These are phyloP conservation scores for Leucophora obtusa DNA, from an alignment of 2,888 invertebrate genomes.

Conservation along the genomic window DNA sequence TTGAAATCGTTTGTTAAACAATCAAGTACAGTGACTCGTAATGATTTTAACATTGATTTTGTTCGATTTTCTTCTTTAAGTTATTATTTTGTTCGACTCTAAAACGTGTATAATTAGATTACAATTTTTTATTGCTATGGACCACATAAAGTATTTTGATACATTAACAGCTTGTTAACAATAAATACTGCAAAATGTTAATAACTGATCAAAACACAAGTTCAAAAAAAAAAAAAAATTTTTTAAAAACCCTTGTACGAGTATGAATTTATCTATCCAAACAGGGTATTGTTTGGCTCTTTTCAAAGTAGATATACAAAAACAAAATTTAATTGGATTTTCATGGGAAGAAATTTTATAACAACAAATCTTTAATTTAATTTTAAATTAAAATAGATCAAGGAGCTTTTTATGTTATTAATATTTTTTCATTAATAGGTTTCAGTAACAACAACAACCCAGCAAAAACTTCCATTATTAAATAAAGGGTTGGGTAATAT, in stretches of 20 bases:
- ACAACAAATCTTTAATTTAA: background rate
- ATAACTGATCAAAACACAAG: background rate
- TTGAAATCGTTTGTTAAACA: slow-evolving; percentile 28
- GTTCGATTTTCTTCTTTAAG: background rate
- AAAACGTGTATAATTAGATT: slow-evolving; percentile 29
- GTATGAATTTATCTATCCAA: background rate
- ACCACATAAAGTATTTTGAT: background rate
- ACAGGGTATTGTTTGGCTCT: background rate
- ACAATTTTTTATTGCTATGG: slow-evolving; percentile 4
- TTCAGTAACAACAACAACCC: background rate
- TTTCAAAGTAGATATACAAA: slow-evolving; percentile 29
- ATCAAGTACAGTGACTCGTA: no score
- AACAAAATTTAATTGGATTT: background rate
- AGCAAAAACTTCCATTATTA: no score
- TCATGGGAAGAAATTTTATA: slow-evolving; percentile 8
- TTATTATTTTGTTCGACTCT: slow-evolving; percentile 4
- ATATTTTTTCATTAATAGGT: background rate
- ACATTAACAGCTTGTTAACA: slow-evolving; percentile 16
- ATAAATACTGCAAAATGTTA: slow-evolving; percentile 37
- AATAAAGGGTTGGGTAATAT: no score
- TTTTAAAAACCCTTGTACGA: no score
- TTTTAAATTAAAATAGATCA: slow-evolving; percentile 19
- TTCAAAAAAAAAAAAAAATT: no score
- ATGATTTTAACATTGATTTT: slow-evolving; percentile 5
- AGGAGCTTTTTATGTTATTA: slow-evolving; percentile 10